Base-by-base conservation (phyloP, 2,113 vertebrate genomes). In the Xenopus laevis region DNA sequence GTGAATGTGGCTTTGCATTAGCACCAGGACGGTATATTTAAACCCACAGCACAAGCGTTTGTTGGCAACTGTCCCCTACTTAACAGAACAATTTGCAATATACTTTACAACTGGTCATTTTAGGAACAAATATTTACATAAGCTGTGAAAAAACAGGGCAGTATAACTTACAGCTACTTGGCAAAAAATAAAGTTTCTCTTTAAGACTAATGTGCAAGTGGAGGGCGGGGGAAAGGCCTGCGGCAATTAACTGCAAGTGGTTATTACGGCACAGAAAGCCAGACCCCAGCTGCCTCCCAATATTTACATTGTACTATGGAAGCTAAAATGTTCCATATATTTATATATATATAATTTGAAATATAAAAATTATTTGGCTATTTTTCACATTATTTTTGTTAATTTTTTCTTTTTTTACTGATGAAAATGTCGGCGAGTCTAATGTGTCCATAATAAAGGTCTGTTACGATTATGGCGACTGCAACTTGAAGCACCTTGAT, bases 261-360 rank as follows among this genome's bases (percentile, higher is more conserved):
- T 81, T 84, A 81, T 78, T 80, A 80, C 73, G 82, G 86, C 53
- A 68, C 85, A 83, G 86, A 84, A 84, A 83, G 82, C 88, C 84
- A 78, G 83, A 81, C 75, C 86, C 82, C 79, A 71, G 71, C 84
- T 82, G 86, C 87, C 87, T 85, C 79, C 79, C 53, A 80, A 75
- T 12, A 79, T 83, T 89, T 81, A 47, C 91, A 93, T 91, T 92
- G 92, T 92, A 91, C 91, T 84, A 83, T 87, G 83, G 87, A 87
- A 82, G 83, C 84, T 84, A 76, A 27, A 83, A 88, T 75, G 83
- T 82, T 80, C 10, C 81, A 81, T 75, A 81, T 84, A 82, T 75
- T 79, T 76, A 68, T 27, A 2, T 27, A 27, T 68, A 68, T 52
- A 62, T 52, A 52, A 82, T 86, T 87, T 80, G 74, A 21, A 33